These are phyloP conservation scores for Meteorus sp. DNA, from an alignment of 1,140 invertebrate genomes.

Conservation along the genomic window DNA sequence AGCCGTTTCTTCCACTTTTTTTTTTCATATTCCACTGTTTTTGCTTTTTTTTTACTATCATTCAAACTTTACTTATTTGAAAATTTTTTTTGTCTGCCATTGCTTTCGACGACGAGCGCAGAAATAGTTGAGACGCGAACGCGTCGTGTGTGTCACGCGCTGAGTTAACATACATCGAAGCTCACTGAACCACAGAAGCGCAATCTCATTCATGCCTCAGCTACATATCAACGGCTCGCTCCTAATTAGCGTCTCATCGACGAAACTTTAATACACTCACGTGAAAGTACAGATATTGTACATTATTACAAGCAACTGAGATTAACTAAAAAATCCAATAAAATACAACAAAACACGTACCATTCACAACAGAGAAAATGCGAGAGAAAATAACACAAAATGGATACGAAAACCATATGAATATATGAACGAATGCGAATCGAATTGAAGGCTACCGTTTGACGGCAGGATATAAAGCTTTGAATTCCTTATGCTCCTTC, in stretches of 20 bases:
- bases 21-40: conserved; percentile 20
- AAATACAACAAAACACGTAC: background rate
- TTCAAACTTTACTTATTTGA: background rate
- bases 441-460: conserved; percentile 27
- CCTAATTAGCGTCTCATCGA: conserved; percentile 18
- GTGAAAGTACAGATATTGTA: background rate
- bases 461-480: conserved; percentile 15
- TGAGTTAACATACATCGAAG: conserved; percentile 23
- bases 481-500: conserved; percentile 3
- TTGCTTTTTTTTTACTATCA: background rate
- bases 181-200: no score
- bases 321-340: background rate
- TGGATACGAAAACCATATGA: background rate
- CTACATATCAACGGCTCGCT: conserved; percentile 24
- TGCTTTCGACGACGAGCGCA: conserved; percentile 13
- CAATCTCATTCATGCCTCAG: conserved; percentile 26
- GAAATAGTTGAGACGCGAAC: conserved; percentile 16
- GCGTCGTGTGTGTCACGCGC: conserved; percentile 21
- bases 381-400: background rate
- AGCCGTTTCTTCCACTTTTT: conserved; percentile 31
- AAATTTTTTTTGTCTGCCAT: background rate
- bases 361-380: background rate
- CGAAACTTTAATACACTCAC: background rate
- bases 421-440: conserved; percentile 20
- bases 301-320: background rate